phyloP scores from a whole-genome alignment of 2,113 vertebrate genomes.

The Sylvietta virens region DNA sequence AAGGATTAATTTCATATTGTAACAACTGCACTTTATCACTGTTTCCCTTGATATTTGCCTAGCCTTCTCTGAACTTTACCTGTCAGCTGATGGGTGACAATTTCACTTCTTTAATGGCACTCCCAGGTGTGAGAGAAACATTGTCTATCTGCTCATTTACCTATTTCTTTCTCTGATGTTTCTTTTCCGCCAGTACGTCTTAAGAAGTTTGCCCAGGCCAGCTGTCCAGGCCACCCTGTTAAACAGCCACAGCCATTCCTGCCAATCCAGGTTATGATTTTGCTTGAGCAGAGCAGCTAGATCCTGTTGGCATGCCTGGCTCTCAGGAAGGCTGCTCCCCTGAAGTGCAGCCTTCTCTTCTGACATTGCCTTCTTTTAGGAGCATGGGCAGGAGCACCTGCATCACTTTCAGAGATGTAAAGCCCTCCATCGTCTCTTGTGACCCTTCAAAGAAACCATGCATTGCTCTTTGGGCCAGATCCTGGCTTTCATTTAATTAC shows the following conservation, averaged over 20 bases:
- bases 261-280: accelerated
- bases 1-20: not conserved
- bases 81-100: not conserved
- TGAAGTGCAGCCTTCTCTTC: not conserved
- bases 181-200: not conserved
- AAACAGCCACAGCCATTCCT: not conserved
- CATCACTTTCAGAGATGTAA: not conserved
- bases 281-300: not conserved
- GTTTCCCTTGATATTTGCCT: not conserved
- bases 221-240: not conserved
- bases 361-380: not conserved
- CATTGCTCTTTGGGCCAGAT: not conserved
- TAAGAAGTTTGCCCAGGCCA: not conserved
- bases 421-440: not conserved
- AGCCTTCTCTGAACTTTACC: not conserved
- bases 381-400: accelerated
- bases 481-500: not conserved
- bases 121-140: not conserved
- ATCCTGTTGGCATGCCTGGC: not conserved
- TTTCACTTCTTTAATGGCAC: not conserved
- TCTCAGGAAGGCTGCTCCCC: not conserved
- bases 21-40: not conserved
- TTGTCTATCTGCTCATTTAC: not conserved
- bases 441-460: not conserved
- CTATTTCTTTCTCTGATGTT: not conserved